phyloP scores from a whole-genome alignment of 2,888 invertebrate species.

The Tigriopus californicus region DNA sequence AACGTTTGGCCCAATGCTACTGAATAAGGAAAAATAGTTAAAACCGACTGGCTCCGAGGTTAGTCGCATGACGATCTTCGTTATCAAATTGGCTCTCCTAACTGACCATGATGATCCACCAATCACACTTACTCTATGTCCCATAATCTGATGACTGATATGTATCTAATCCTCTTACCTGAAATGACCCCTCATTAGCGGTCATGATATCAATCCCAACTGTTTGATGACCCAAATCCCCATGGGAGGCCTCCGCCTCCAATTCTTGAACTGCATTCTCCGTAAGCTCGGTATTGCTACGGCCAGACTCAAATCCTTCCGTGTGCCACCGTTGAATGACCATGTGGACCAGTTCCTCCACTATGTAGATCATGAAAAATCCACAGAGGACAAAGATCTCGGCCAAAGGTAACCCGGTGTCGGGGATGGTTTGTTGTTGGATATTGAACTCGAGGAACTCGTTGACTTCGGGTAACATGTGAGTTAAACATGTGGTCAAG shows the following conservation, averaged over 20 bases:
- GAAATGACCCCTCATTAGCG: not conserved
- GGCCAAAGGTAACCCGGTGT: conserved; percentile 42
- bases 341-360: conserved; percentile 57
- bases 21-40: too few species aligned
- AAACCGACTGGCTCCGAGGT: too few species aligned
- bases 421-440: conserved; percentile 12
- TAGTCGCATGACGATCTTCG: too few species aligned
- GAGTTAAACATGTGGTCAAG: conserved; percentile 13
- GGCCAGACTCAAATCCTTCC: too few species aligned
- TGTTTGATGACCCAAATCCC: not conserved
- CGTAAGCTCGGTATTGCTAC: too few species aligned
- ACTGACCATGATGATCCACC: too few species aligned
- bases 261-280: too few species aligned
- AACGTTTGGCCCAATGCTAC: too few species aligned
- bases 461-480: conserved; percentile 13
- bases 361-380: conserved; percentile 54
- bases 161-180: not conserved
- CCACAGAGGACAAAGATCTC: conserved; percentile 52
- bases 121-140: too few species aligned
- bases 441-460: conserved; percentile 8
- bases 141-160: too few species aligned
- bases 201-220: not conserved
- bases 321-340: conserved; percentile 37
- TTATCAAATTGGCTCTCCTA: too few species aligned
- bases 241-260: conserved; percentile 25